A percentile compares a stretch with the other conserved stretches of the same genome.
phyloP scores from a whole-genome alignment of 2,797 vertebrate species.

The Gobio occitaniae region DNA sequence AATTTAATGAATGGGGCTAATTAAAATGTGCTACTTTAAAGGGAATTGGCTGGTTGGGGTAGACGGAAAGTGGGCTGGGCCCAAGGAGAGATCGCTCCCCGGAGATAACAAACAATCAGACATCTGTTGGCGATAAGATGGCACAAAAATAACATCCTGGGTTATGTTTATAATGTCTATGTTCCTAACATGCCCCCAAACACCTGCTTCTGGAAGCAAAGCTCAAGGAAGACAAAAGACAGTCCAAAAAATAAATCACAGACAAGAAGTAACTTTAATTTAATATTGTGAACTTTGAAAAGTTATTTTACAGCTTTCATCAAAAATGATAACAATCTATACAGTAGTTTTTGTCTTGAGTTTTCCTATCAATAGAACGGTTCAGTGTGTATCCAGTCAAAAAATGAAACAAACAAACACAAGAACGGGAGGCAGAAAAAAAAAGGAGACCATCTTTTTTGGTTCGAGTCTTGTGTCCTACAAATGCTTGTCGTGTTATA shows the following conservation, averaged over 20 bases:
- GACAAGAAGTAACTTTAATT: constrained; percentile 99
- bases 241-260: constrained; percentile 81
- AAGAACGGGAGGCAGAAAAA: constrained; percentile 51
- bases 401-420: constrained; percentile 66
- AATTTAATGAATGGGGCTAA: constrained; percentile 56
- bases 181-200: constrained; percentile 12
- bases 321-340: constrained; percentile 92
- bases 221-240: constrained; percentile 47
- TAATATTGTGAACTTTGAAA: constrained; percentile 99
- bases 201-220: neutral
- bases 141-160: constrained; percentile 35
- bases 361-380: constrained; percentile 86
- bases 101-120: constrained; percentile 35
- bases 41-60: constrained; percentile 18
- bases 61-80: neutral
- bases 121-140: constrained; percentile 32
- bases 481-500: constrained; percentile 74
- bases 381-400: constrained; percentile 88
- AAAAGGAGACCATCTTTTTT: constrained; percentile 79
- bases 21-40: constrained; percentile 51
- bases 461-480: constrained; percentile 75
- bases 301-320: constrained; percentile 97
- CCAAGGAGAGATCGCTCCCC: constrained; percentile 41
- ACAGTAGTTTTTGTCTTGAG: constrained; percentile 94
- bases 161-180: constrained; percentile 16